Evolutionary conservation across 2,797 vertebrate species (phyloP).

Genomic region (Ciconia nigra): DNA sequence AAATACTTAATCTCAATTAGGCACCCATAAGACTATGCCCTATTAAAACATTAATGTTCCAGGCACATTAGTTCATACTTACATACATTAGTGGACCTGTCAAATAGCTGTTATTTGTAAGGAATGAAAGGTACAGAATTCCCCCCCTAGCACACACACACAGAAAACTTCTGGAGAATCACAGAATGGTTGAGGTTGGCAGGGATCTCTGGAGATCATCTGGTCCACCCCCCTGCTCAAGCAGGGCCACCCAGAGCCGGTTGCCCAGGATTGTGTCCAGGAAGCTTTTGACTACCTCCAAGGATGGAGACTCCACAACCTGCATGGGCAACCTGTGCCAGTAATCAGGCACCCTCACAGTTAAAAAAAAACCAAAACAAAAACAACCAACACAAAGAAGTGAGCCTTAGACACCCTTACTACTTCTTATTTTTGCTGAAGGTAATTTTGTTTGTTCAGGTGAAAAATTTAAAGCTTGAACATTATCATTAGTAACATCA

Average conservation of each 20-base stretch:
- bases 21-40: neutral
- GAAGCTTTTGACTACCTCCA: neutral
- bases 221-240: neutral
- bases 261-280: neutral
- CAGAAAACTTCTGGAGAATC: neutral
- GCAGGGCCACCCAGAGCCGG: neutral
- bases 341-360: neutral
- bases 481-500: neutral
- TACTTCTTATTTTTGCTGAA: neutral
- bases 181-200: fast-evolving
- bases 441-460: neutral
- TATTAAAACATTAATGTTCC: neutral
- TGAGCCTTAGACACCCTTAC: neutral
- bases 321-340: neutral
- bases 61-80: neutral
- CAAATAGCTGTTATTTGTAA: neutral
- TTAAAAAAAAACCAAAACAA: neutral
- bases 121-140: neutral
- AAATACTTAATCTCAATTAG: constrained; percentile 7
- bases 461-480: neutral
- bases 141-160: fast-evolving
- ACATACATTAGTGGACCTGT: neutral
- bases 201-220: neutral
- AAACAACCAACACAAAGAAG: neutral
- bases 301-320: neutral